Base-by-base conservation (phyloP, 2,797 vertebrate genomes). In the Microctenopoma steveboyesi region DNA sequence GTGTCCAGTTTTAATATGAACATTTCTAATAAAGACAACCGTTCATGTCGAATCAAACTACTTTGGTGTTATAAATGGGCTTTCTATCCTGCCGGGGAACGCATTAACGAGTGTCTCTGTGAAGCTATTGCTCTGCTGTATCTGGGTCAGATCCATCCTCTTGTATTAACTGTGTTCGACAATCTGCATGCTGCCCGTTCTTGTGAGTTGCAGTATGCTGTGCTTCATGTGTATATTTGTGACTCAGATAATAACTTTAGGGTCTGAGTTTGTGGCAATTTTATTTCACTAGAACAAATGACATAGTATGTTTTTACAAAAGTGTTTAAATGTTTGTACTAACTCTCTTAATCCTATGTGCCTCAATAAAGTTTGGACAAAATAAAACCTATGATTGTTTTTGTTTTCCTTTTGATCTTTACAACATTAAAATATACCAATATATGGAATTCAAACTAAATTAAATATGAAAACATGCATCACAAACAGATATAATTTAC, bases 301-400 rank as follows among this genome's bases (percentile, higher is more conserved):
- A 62, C 59, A 15, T 28, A 27, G 16, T 68, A 18, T 62, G 58
- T 74, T 85, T 81, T 81, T 61, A 76, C 63, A 43, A 50, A 77
- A 75, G 65, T 72, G 72, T 81, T 64, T 35, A 45, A 66, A 61
- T 72, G 43, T 64, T 28, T 30, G 39, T n/a, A 37, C 14, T 47
- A 60, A 62, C 16, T 52, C 55, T 58, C 47, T 72, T 59, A 46
- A 55, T 76, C 72, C 63, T 63, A 47, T 70, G 84, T 86, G 83
- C 83, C 85, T 88, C 69, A 91, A 85, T 90, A 92, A 90, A 92
- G 73, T 73, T 74, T 77, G 49, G 43, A 62, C 5, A 65, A 59
- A 76, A 47, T 37, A 55, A 42, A 11, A 40, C 12, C 18, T 5
- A 33, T 14, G 0, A 4, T 22, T 45, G 4, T 4, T 60, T 13